A percentile compares a stretch with the other conserved stretches of the same genome.
Conservation (phyloP, 2,797 vertebrate species). For the Scomberomorus guttatus region DNA sequence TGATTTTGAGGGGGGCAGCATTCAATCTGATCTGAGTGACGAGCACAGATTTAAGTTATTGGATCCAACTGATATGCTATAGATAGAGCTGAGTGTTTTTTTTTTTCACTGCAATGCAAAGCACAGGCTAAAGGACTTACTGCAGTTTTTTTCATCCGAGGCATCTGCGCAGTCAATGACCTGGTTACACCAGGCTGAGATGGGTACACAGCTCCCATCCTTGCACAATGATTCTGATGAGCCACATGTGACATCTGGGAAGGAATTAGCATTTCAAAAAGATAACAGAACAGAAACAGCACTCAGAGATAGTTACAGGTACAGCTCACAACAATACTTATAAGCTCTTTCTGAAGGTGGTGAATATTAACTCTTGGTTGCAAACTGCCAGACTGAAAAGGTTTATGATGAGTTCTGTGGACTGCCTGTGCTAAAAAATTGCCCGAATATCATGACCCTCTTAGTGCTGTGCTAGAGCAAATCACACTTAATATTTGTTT, state of each 20-base stretch:
- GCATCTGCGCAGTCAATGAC: conserved; percentile 95
- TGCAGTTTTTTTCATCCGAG: conserved; percentile 96
- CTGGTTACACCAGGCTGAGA: conserved; percentile 95
- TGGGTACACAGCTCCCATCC: conserved; percentile 92
- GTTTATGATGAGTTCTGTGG: conserved; percentile 13
- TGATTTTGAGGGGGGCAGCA: neutral
- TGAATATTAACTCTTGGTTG: conserved; percentile 53
- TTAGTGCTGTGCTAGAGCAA: conserved; percentile 20
- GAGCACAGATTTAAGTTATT: conserved; percentile 17
- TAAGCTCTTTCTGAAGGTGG: conserved; percentile 13
- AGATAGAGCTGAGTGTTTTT: conserved; percentile 4
- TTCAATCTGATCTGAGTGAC: conserved; percentile 22
- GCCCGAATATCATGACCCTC: neutral
- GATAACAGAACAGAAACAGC: conserved; percentile 44
- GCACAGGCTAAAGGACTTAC: conserved; percentile 84
- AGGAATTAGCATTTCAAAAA: conserved; percentile 74
- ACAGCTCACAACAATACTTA: conserved; percentile 35
- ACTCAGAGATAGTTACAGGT: conserved; percentile 48
- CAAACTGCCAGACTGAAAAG: conserved; percentile 13
- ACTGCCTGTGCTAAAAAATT: neutral
- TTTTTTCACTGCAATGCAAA: conserved; percentile 38
- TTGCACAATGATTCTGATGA: conserved; percentile 91
- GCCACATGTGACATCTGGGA: conserved; percentile 86
- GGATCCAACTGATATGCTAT: conserved; percentile 26
- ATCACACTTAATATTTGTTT: conserved; percentile 14